Evolutionary conservation across 2,888 invertebrate species (phyloP), one percentile per base, ranked within the genome.

Genomic region (Zygothrica quintamaculata): DNA sequence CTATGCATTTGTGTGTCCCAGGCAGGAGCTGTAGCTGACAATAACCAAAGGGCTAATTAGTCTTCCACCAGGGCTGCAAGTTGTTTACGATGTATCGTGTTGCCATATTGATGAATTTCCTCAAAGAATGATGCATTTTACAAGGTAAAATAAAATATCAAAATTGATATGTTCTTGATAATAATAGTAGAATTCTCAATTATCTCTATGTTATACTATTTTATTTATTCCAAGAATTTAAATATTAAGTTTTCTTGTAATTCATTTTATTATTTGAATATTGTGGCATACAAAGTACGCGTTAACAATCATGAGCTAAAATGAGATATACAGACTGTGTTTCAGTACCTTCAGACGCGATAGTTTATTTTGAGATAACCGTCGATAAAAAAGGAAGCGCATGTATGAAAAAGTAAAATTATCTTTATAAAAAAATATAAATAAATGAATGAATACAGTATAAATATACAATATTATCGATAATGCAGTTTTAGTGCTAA

Each of bases 1-100:
- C 78, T 77, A 56, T 46, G 77, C 74, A 75, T 75, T 69, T 72
- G 74, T 58, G 29, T 36, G 46, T 68, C 62, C 56, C 31, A 66
- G 72, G 50, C 34, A 72, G 72, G 50, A 72, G 43, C 52, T 48
- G 43, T 29, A n/a, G 47, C 26, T 47, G 29, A 42, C 42, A 29
- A 29, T 56, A 42, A 33, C 22, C 36, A 44, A 36, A 13, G 36
- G 36, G 36, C 11, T 15, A 36, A 44, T 55, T 44, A 39, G 39
- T 39, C 12, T 29, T 15, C 18, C 8, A 55, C 55, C 39, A 55
- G 46, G 46, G 57, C 16, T 42, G 57, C 48, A 48, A 26, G 15
- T 48, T 48, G 48, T 29, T 42, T 57, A 42, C 57, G 57, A 40
- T 48, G 40, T 40, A 56, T 55, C 40, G 46, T 4, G 39, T 29